phyloP scores from a whole-genome alignment of 1,140 invertebrate genomes.

The Archivesica marissinica region DNA sequence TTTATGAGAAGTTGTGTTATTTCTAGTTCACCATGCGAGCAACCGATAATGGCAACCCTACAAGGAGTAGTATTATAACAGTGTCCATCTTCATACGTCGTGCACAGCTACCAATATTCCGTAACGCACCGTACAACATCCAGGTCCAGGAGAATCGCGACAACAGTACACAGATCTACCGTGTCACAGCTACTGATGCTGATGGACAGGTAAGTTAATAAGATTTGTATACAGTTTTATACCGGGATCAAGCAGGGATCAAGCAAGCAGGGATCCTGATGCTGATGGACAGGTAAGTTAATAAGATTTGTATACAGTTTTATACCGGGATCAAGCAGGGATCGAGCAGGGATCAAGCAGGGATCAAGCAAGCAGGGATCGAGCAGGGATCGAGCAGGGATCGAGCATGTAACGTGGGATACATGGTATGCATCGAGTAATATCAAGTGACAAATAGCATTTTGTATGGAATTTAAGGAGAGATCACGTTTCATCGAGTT shows the following conservation, averaged over 20 bases:
- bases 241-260: too few species aligned
- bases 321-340: too few species aligned
- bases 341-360: too few species aligned
- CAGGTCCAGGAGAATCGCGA: slow-evolving; percentile 40
- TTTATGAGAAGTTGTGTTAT: too few species aligned
- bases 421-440: too few species aligned
- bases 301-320: too few species aligned
- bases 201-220: slow-evolving; percentile 65
- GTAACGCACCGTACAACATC: slow-evolving; percentile 49
- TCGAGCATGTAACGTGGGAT: too few species aligned
- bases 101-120: slow-evolving; percentile 62
- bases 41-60: slow-evolving; percentile 62
- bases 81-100: slow-evolving; percentile 63
- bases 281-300: slow-evolving; percentile 62
- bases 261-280: slow-evolving; percentile 64
- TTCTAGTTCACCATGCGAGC: slow-evolving; percentile 62
- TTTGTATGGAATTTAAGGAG: too few species aligned
- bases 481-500: too few species aligned
- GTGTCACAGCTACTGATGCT: slow-evolving; percentile 64
- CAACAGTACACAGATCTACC: slow-evolving; percentile 53
- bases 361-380: slow-evolving; percentile 60
- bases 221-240: too few species aligned
- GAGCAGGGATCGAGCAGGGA: too few species aligned
- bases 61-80: slow-evolving; percentile 20
- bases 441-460: too few species aligned